Evolutionary conservation across 2,113 vertebrate genomes (phyloP).

Genomic region (Nerophis lumbriciformis): DNA sequence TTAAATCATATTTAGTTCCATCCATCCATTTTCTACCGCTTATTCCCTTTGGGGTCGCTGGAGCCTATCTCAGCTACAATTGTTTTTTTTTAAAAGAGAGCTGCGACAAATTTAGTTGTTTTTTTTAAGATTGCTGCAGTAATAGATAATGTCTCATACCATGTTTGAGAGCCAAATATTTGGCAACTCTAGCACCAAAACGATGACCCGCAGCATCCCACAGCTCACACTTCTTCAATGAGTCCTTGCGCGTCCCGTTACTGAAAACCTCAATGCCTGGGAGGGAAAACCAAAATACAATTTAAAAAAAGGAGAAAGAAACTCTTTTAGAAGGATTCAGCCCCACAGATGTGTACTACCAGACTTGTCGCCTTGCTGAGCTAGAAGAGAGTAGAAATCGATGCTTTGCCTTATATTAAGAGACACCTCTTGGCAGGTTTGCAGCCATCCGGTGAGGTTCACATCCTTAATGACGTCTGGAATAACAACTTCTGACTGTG

Average conservation of each 20-base stretch:
- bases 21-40: too few species aligned
- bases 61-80: too few species aligned
- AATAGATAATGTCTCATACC: slow-evolving; percentile 43
- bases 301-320: neutral
- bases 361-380: slow-evolving; percentile 11
- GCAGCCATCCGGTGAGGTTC: slow-evolving; percentile 66
- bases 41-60: too few species aligned
- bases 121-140: too few species aligned
- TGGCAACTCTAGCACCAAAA: slow-evolving; percentile 45
- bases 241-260: slow-evolving; percentile 22
- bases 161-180: slow-evolving; percentile 49
- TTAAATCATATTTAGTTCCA: too few species aligned
- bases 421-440: slow-evolving; percentile 59
- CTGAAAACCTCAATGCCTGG: slow-evolving; percentile 58
- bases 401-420: slow-evolving; percentile 50
- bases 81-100: too few species aligned
- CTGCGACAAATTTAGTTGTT: too few species aligned
- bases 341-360: slow-evolving; percentile 49
- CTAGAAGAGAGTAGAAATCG: slow-evolving; percentile 26
- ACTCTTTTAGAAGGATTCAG: neutral
- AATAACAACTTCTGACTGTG: slow-evolving; percentile 50
- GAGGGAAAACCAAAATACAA: neutral
- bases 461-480: slow-evolving; percentile 49
- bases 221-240: slow-evolving; percentile 35
- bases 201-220: slow-evolving; percentile 49